Conservation (phyloP, 2,113 vertebrate genomes). For the Tragelaphus buxtoni region DNA sequence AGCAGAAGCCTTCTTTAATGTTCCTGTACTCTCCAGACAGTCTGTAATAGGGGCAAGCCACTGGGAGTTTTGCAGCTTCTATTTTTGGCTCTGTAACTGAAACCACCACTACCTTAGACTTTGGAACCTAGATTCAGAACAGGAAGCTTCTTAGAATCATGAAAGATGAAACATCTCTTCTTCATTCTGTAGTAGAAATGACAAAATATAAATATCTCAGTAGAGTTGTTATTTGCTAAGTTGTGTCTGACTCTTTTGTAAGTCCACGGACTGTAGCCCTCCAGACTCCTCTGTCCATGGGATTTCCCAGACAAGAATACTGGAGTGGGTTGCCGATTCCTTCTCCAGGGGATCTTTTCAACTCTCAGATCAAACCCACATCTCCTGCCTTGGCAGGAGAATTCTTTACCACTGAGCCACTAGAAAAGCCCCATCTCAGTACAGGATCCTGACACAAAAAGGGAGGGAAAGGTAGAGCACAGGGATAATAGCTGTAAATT, state of each 20-base stretch:
- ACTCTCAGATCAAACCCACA: background rate
- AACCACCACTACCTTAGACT: background rate
- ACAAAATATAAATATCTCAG: background rate
- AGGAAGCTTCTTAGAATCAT: background rate
- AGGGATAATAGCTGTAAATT: background rate
- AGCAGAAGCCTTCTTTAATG: background rate
- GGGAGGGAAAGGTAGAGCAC: background rate
- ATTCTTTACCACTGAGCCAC: background rate
- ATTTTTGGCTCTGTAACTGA: background rate
- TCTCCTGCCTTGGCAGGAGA: background rate
- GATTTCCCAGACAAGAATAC: background rate
- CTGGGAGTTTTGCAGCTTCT: background rate
- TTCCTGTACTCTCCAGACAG: background rate
- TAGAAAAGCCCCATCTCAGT: background rate
- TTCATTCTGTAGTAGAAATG: background rate
- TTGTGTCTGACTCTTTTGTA: background rate
- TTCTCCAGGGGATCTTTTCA: background rate
- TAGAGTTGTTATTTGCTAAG: background rate
- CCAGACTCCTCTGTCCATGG: background rate
- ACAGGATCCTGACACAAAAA: background rate
- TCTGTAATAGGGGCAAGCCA: background rate
- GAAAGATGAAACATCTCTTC: background rate
- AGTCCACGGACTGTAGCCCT: background rate
- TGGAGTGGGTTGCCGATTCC: background rate
- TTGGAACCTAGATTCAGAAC: background rate